Conservation (phyloP, 2,888 invertebrate genomes). For the Enchytraeus crypticus region DNA sequence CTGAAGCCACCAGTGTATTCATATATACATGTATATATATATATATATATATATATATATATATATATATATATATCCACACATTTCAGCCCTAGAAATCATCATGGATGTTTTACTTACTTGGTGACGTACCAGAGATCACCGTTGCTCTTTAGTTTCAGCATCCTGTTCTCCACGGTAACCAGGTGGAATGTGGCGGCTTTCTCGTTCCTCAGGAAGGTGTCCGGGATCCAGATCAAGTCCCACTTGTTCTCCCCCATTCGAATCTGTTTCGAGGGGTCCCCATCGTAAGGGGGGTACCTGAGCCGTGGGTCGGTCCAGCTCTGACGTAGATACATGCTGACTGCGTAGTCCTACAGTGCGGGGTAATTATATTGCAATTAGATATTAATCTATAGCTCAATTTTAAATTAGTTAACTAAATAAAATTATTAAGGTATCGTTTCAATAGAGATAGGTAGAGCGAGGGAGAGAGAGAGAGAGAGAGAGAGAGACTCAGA, state of each 20-base stretch:
- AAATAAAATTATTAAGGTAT: no score
- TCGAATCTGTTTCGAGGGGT: slow-evolving; percentile 2
- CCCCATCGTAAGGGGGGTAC: no score
- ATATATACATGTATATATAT: no score
- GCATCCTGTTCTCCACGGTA: slow-evolving; percentile 20
- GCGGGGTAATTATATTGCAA: background rate
- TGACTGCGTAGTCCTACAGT: slow-evolving; percentile 25
- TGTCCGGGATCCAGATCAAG: slow-evolving; percentile 26
- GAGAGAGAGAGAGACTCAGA: no score
- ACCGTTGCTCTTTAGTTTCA: slow-evolving; percentile 12
- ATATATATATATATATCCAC: no score
- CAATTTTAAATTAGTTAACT: background rate
- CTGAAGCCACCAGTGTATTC: no score
- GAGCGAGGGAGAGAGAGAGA: no score
- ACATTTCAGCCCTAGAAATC: no score
- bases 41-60: no score
- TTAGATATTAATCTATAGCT: background rate
- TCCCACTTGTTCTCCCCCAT: slow-evolving; percentile 22
- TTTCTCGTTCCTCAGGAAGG: slow-evolving; percentile 23
- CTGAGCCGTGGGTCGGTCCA: slow-evolving; percentile 23
- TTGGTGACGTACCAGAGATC: slow-evolving; percentile 23
- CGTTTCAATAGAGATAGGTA: no score
- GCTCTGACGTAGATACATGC: slow-evolving; percentile 26
- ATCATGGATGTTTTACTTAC: slow-evolving; percentile 16
- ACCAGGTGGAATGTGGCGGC: slow-evolving; percentile 21